phyloP scores from a whole-genome alignment of 1,140 invertebrate genomes.

The Ceratoteleas bidentatus region DNA sequence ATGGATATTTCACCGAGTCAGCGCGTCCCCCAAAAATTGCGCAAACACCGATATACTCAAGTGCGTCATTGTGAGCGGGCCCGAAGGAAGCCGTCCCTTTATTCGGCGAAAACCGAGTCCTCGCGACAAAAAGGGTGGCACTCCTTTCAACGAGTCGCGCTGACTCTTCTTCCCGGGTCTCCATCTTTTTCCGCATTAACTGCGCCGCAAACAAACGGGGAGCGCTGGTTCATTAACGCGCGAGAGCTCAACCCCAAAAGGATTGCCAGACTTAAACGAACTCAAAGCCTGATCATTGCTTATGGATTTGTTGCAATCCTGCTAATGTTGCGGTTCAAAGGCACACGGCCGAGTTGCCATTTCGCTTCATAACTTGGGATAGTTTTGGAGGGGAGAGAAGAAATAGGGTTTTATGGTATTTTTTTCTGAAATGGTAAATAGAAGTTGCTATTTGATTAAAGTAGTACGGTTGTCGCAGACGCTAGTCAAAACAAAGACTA shows the following conservation, averaged over 20 bases:
- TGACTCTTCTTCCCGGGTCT: slow-evolving; percentile 24
- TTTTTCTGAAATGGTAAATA: no score
- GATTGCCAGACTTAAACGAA: slow-evolving; percentile 20
- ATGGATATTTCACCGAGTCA: slow-evolving; percentile 7
- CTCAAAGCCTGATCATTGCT: slow-evolving; percentile 27
- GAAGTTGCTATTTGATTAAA: no score
- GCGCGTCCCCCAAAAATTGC: slow-evolving; percentile 20
- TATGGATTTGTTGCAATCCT: slow-evolving; percentile 26
- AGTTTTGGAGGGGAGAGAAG: no score
- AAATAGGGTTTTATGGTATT: no score
- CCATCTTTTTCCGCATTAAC: slow-evolving; percentile 11
- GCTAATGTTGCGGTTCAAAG: slow-evolving; percentile 21
- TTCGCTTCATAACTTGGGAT: no score
- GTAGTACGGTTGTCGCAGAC: no score
- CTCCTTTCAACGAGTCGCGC: slow-evolving; percentile 23
- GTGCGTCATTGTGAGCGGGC: slow-evolving; percentile 25
- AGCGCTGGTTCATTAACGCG: slow-evolving; percentile 22
- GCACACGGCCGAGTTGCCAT: no score
- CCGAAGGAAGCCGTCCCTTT: slow-evolving; percentile 24
- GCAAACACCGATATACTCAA: slow-evolving; percentile 37
- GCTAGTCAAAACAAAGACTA: no score
- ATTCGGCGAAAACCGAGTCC: slow-evolving; percentile 28
- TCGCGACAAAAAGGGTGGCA: slow-evolving; percentile 22
- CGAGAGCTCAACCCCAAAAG: slow-evolving; percentile 4
- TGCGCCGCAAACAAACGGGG: slow-evolving; percentile 15